Base-by-base conservation (phyloP, 2,888 invertebrate genomes). In the Xestoiulus laeticollis region DNA sequence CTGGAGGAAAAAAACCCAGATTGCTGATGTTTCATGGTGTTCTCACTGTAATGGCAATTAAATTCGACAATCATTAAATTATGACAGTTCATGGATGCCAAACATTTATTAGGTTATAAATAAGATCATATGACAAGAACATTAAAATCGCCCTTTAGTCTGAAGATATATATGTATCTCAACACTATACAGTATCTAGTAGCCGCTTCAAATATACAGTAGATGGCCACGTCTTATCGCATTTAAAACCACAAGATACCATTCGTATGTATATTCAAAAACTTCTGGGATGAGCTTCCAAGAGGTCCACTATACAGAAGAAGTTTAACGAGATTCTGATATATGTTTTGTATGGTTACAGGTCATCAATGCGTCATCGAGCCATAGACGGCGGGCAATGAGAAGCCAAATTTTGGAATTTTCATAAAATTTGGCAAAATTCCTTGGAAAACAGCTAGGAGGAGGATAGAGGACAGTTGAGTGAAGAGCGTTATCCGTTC, bases 391-490 rank as follows among this genome's bases (percentile, higher is more conserved):
- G 68, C 68, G 30, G 26, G 78, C 78, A 78, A 78, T 78, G 78
- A 78, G 30, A 78, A 78, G 78, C 78, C 78, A 78, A 32, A 78
- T 32, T 78, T 78, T 78, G 30, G 78, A 78, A 78, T 78, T 78
- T 78, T 78, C 30, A 78, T 78, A 78, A 78, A 78, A 78, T 78
- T 78, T 78, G 78, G 78, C 12, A 78, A 26, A 68, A 68, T 68
- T 68, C 68, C 26, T 68, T 26, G 68, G 68, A n/a, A 48, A 26
- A 68, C 68, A 68, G 26, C 68, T 10, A 26, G 68, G 26, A 78
- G 26, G 26, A 12, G 30, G 38, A 38, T 38, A 4, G 30, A 78
- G 78, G 78, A 78, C 78, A 78, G 78, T 78, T 68, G 6, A 26
- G 68, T 68, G 68, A 68, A 68, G 12, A 68, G 68, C 68, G 68